Percentiles rank a stretch among this genome's conserved stretches.
phyloP scores from a whole-genome alignment of 2,113 vertebrate species.

The Plecturocebus donacophilus region DNA sequence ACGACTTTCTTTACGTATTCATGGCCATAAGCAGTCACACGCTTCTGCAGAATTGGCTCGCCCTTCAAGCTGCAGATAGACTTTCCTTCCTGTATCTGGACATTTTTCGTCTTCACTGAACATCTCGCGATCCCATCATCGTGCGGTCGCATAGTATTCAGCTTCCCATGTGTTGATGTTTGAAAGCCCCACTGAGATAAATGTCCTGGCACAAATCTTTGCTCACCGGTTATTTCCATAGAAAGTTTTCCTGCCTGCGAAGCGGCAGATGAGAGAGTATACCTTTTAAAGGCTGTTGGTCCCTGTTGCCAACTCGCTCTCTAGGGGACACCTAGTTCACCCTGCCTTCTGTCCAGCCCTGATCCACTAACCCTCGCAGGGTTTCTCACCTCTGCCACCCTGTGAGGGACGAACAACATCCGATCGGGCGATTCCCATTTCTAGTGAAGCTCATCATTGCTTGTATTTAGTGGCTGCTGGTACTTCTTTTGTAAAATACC shows the following conservation, averaged over 20 bases:
- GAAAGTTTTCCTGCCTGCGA: background rate
- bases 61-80: background rate
- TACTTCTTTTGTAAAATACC: background rate
- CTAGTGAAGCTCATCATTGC: background rate
- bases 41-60: background rate
- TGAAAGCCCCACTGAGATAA: background rate
- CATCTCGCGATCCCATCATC: background rate
- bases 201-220: background rate
- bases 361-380: background rate
- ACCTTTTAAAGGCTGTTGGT: background rate
- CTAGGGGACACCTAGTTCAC: fast-evolving
- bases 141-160: background rate
- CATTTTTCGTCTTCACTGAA: background rate
- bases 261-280: background rate
- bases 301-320: background rate
- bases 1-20: background rate
- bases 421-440: background rate
- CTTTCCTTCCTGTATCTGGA: background rate
- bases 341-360: background rate
- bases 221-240: background rate
- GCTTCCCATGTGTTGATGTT: background rate
- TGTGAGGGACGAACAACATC: background rate
- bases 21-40: background rate
- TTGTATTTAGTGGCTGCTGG: background rate
- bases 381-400: background rate